Evolutionary conservation across 1,140 invertebrate species (phyloP), one percentile per base, ranked within the genome.

Genomic region (Akabosia matsudoensis): DNA sequence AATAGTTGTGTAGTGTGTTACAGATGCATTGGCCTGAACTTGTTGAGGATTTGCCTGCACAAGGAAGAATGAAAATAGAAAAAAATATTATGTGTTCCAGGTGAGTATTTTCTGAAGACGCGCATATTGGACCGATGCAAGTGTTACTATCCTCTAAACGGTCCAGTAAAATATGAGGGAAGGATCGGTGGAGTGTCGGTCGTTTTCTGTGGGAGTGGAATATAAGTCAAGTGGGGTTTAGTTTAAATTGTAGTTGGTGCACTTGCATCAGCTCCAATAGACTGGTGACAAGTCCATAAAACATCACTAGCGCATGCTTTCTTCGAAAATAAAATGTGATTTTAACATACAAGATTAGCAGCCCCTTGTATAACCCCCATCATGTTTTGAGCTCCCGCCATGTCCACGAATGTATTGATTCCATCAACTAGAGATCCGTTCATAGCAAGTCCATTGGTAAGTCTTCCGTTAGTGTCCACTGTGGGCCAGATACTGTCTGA

Each of bases 401-500:
- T 77, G 24, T 76, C 76, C 24, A 76, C 74, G 31, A 79, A 61
- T 22, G 45, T 77, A 16, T 76, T 74, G 73, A 79, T 77, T 31
- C 70, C 75, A 33, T 79, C 78, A 33, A 79, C 75, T 28, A 78
- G 74, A 78, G 77, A 78, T 76, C 77, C 77, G 74, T 78, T 78
- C 18, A 79, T 56, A 22, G 33, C n/a, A 22, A 72, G 2, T 4
- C 70, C 78, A 64, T 79, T 79, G 1, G 74, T 67, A 24, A 79
- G n/a, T 24, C 74, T 61, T 18, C 73, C 73, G 33, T 75, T 75
- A 16, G 70, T 74, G 52, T 80, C 76, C 14, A 78, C 37, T 22
- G 54, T 56, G 22, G 79, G 73, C 79, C 79, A 81, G 54, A 81
- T 81, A 16, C 28, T 74, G 24, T 81, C 80, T 14, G 80, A 81